Evolutionary conservation across 2,888 invertebrate species (phyloP).

Genomic region (Amblyjoppa proteus): DNA sequence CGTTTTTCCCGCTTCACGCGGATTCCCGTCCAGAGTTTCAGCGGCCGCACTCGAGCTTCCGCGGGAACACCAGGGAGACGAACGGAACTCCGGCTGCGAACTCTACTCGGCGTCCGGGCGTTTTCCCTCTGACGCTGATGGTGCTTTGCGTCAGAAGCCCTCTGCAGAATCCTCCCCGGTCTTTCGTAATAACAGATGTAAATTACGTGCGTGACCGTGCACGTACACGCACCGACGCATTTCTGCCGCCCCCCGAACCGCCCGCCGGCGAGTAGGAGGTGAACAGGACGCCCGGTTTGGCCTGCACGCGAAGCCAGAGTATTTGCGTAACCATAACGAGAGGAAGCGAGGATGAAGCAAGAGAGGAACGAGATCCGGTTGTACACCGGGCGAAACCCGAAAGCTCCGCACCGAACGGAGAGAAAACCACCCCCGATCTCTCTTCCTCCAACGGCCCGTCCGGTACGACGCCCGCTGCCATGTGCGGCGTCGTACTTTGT

Average conservation of each 20-base stretch:
- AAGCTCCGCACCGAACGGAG: conserved; percentile 20
- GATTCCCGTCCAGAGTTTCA: not conserved
- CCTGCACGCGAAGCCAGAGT: conserved; percentile 62
- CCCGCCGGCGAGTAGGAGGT: not conserved
- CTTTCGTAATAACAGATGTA: conserved; percentile 84
- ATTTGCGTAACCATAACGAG: conserved; percentile 66
- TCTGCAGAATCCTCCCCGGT: conserved; percentile 55
- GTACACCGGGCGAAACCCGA: conserved; percentile 36
- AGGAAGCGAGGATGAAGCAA: conserved; percentile 40
- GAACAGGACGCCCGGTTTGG: conserved; percentile 38
- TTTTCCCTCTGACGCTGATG: conserved; percentile 21
- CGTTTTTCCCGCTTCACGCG: conserved; percentile 29
- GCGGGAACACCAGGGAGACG: not conserved
- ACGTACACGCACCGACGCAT: conserved; percentile 68
- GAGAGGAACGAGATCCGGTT: conserved; percentile 36
- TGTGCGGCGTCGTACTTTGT: conserved; percentile 10
- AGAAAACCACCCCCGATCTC: conserved; percentile 22
- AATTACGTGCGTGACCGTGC: conserved; percentile 82
- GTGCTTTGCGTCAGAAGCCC: conserved; percentile 23
- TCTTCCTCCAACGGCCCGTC: not conserved
- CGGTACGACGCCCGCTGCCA: conserved; percentile 12
- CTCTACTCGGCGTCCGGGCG: conserved; percentile 12
- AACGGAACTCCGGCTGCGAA: conserved; percentile 25
- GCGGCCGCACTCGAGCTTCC: conserved; percentile 7
- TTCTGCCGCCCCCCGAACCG: not conserved